A percentile compares a stretch with the other conserved stretches of the same genome.
These are phyloP conservation scores for Pipa parva DNA, from an alignment of 2,113 vertebrate genomes.

Conservation along the genomic window DNA sequence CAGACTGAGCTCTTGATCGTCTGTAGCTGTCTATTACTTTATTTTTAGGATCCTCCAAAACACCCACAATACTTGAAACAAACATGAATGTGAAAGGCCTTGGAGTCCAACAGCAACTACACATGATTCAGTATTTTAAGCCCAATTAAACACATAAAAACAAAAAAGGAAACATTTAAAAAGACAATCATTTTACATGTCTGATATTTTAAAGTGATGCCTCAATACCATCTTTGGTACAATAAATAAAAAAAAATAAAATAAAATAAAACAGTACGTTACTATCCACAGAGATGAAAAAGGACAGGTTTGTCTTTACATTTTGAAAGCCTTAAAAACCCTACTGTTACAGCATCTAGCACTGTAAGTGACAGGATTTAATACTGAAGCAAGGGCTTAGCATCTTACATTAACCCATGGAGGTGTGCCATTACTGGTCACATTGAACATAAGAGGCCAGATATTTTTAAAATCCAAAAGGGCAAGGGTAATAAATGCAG, in stretches of 20 bases:
- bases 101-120: slow-evolving; percentile 41
- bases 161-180: slow-evolving; percentile 38
- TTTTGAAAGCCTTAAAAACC: slow-evolving; percentile 16
- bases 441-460: slow-evolving; percentile 12
- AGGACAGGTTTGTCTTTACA: slow-evolving; percentile 4
- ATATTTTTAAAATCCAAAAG: not conserved
- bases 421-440: slow-evolving; percentile 2
- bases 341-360: slow-evolving; percentile 28
- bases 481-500: not conserved
- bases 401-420: slow-evolving; percentile 21
- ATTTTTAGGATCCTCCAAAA: slow-evolving; percentile 37
- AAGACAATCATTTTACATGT: slow-evolving; percentile 40
- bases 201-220: slow-evolving; percentile 36
- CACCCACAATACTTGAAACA: slow-evolving; percentile 42
- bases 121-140: slow-evolving; percentile 41
- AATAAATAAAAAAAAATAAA: slow-evolving; percentile 60
- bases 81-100: slow-evolving; percentile 41
- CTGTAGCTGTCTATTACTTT: slow-evolving; percentile 37
- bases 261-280: slow-evolving; percentile 38
- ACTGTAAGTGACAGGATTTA: slow-evolving; percentile 25
- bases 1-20: slow-evolving; percentile 22
- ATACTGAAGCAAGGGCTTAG: slow-evolving; percentile 41
- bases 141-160: slow-evolving; percentile 34
- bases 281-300: slow-evolving; percentile 35
- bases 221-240: slow-evolving; percentile 61